Percentiles rank a stretch among this genome's conserved stretches.
Evolutionary conservation across 2,888 invertebrate species (phyloP).

Genomic region (Yponomeuta plumbellus): DNA sequence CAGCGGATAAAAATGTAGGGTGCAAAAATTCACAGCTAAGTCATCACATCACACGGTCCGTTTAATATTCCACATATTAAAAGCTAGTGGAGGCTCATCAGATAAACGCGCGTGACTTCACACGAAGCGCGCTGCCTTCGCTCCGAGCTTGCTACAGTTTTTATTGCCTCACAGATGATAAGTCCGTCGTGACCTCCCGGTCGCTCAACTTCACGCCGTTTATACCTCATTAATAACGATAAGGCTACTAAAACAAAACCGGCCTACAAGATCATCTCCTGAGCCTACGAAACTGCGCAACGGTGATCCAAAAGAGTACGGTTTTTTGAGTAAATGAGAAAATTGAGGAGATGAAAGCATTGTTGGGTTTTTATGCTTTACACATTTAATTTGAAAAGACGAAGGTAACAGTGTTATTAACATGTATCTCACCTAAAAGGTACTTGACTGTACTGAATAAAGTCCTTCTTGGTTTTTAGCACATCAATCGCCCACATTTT

Average conservation of each 20-base stretch:
- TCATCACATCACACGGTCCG: slow-evolving; percentile 18
- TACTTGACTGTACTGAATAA: too few species aligned
- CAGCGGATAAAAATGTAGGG: slow-evolving; percentile 10
- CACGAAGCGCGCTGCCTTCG: slow-evolving; percentile 31
- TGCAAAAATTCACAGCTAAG: slow-evolving; percentile 5
- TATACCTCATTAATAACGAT: slow-evolving; percentile 1
- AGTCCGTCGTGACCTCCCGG: slow-evolving; percentile 26
- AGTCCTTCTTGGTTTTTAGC: too few species aligned
- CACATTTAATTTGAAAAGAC: too few species aligned
- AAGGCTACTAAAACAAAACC: not conserved
- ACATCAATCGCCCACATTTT: too few species aligned
- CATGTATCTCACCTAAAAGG: too few species aligned
- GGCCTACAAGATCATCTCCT: not conserved
- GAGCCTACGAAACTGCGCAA: slow-evolving; percentile 28
- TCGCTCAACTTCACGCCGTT: slow-evolving; percentile 2
- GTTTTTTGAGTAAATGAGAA: too few species aligned
- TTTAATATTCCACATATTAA: slow-evolving; percentile 25
- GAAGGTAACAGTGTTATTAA: too few species aligned
- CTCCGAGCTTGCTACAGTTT: slow-evolving; percentile 28
- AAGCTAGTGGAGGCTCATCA: slow-evolving; percentile 37
- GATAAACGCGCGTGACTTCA: slow-evolving; percentile 46
- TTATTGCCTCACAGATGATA: slow-evolving; percentile 31
- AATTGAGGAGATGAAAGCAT: too few species aligned
- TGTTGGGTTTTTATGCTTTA: too few species aligned
- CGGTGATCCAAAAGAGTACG: too few species aligned